Conservation (phyloP, 2,888 invertebrate species). For the Nematopogon swammerdamellus region DNA sequence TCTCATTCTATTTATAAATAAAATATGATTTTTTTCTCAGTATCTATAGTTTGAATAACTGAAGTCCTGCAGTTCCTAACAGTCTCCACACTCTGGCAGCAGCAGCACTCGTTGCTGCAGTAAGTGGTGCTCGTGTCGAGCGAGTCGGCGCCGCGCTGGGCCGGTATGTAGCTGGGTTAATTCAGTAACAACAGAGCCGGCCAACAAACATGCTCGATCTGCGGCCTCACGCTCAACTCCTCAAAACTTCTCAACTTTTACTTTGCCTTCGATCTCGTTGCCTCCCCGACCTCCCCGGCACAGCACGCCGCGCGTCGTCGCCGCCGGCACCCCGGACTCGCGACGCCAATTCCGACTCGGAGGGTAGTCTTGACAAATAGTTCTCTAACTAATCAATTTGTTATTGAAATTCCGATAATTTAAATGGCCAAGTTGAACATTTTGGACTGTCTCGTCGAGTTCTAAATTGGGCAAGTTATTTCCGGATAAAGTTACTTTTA, state of each 20-base stretch:
- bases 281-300: not conserved
- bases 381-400: slow-evolving; percentile 47
- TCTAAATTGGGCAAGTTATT: slow-evolving; percentile 37
- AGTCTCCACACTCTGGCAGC: too few relatives aligned
- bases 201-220: not conserved
- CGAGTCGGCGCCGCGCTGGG: too few relatives aligned
- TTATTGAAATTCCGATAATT: slow-evolving; percentile 47
- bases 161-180: not conserved
- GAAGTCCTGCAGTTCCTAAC: too few relatives aligned
- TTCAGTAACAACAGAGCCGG: not conserved
- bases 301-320: not conserved
- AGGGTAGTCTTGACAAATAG: slow-evolving; percentile 53
- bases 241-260: not conserved
- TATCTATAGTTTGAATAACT: too few relatives aligned
- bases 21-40: too few relatives aligned
- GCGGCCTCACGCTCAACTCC: not conserved
- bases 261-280: too few relatives aligned
- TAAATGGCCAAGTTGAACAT: slow-evolving; percentile 14
- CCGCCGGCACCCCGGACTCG: not conserved
- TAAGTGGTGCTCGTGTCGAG: too few relatives aligned
- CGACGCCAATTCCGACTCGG: not conserved
- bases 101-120: too few relatives aligned
- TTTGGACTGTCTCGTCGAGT: slow-evolving; percentile 19
- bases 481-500: slow-evolving; percentile 30
- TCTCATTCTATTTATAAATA: too few relatives aligned